Conservation (phyloP, 2,797 vertebrate species). For the Chaunax sp. region DNA sequence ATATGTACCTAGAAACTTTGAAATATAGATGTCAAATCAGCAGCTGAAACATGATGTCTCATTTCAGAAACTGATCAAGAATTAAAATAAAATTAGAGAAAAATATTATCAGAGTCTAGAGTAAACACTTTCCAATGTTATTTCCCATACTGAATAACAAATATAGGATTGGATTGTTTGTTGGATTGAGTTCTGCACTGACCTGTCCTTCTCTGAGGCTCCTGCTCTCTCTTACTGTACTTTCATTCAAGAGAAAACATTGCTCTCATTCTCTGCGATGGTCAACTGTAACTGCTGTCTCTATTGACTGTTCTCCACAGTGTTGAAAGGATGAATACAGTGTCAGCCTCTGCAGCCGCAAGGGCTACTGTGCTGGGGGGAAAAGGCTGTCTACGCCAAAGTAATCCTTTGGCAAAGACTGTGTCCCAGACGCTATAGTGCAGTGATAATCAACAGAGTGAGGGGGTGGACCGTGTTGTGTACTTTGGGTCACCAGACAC, state of each 20-base stretch:
- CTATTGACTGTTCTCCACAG: conserved; percentile 54
- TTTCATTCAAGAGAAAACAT: conserved; percentile 39
- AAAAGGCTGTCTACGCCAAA: conserved; percentile 69
- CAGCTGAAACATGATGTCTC: conserved; percentile 12
- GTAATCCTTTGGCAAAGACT: conserved; percentile 77
- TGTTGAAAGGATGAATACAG: conserved; percentile 71
- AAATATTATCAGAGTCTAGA: not conserved
- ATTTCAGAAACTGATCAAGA: not conserved
- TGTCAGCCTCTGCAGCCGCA: conserved; percentile 77
- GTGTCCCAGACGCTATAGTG: conserved; percentile 66
- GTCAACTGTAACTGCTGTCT: conserved; percentile 52
- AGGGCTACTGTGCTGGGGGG: conserved; percentile 61
- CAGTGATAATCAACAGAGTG: conserved; percentile 66
- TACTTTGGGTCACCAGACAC: conserved; percentile 76
- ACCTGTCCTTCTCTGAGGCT: conserved; percentile 8
- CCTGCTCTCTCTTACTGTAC: conserved; percentile 35
- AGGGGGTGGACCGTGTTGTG: conserved; percentile 55
- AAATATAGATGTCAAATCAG: conserved; percentile 29
- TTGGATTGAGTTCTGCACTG: not conserved
- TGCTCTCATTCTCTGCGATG: conserved; percentile 42
- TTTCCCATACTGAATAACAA: not conserved
- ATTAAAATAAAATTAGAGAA: not conserved
- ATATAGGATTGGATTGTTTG: conserved; percentile 1
- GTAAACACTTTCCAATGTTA: conserved; percentile 1
- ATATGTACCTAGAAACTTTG: conserved; percentile 21